A percentile compares a stretch with the other conserved stretches of the same genome.
Evolutionary conservation across 2,113 vertebrate genomes (phyloP).

Genomic region (Amphilophus citrinellus): DNA sequence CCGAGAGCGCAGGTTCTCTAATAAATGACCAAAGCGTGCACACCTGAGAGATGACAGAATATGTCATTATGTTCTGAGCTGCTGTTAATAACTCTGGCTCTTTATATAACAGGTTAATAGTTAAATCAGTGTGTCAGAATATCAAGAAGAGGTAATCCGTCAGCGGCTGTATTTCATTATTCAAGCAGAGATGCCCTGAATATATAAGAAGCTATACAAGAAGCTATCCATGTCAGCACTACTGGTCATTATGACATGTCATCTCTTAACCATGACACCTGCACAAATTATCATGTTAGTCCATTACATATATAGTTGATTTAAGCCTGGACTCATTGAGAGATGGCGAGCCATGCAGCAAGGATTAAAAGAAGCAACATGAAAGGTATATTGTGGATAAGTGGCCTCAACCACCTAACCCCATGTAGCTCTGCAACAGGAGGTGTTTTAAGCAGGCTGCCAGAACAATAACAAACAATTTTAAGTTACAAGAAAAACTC

Average conservation of each 20-base stretch:
- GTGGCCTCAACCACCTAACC: neutral
- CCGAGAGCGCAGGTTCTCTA: conserved; percentile 37
- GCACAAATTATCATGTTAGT: neutral
- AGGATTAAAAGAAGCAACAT: neutral
- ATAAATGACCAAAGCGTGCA: conserved; percentile 52
- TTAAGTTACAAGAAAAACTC: neutral
- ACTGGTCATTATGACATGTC: neutral
- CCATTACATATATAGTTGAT: neutral
- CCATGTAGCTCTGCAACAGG: neutral
- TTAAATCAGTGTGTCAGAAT: conserved; percentile 50
- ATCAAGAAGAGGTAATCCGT: conserved; percentile 5
- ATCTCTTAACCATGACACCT: neutral
- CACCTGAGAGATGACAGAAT: conserved; percentile 51
- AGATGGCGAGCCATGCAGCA: neutral
- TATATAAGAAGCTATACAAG: neutral
- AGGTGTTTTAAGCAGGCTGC: neutral
- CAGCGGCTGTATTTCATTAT: conserved; percentile 15
- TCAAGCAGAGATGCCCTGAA: neutral
- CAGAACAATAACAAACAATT: neutral
- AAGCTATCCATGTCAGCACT: neutral
- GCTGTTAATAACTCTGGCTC: conserved; percentile 51
- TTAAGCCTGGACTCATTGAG: neutral
- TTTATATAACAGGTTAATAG: conserved; percentile 60
- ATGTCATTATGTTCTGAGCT: conserved; percentile 45
- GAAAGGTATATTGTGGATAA: neutral